Base-by-base conservation (phyloP, 2,888 invertebrate genomes). In the Dicyrtoma fusca region DNA sequence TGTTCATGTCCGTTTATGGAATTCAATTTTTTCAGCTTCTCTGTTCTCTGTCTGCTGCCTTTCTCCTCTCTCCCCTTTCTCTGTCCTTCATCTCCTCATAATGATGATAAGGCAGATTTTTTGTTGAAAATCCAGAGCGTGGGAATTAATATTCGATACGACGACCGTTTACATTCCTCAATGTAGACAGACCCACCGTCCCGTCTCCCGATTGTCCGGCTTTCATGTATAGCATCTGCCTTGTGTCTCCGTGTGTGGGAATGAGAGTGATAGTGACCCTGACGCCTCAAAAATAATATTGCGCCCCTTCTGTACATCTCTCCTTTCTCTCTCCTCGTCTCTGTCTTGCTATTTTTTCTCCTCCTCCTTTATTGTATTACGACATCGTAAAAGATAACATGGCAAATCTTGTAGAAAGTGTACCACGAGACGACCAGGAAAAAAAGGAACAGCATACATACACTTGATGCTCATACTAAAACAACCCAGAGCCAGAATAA, bases 31-130 rank as follows among this genome's bases (percentile, higher is more conserved):
- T 55, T 5, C 8, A 23, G 1, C 21, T 10, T 51, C 51, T 51
- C 10, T 51, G 11, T 51, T 51, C 51, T 10, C 21, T 51, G 10
- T 51, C 17, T 51, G 17, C 3, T 2, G 17, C 51, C 17, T 11
- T 55, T 14, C 23, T 23, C 21, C 23, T 55, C 13, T 23, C 6
- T 55, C 21, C 13, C 55, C 23, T 23, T 55, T 23, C 17, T 51
- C n/a, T 17, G 3, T 51, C 8, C 51, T 51, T 17, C 57, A 57
- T 57, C 34, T 21, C 23, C 21, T 21, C 23, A 23, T 49, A 49
- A 17, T 59, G 59, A 59, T 59, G 59, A 59, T 59, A 26, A 26
- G 4, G 59, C 59, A 34, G 26, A 59, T 59, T 59, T 59, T 59
- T 59, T 26, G 8, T 5, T 53, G 55, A 23, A 17, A 23, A 55